Evolutionary conservation across 2,797 vertebrate species (phyloP), one percentile per base, ranked within the genome.

Genomic region (Malacoctenus gilli): DNA sequence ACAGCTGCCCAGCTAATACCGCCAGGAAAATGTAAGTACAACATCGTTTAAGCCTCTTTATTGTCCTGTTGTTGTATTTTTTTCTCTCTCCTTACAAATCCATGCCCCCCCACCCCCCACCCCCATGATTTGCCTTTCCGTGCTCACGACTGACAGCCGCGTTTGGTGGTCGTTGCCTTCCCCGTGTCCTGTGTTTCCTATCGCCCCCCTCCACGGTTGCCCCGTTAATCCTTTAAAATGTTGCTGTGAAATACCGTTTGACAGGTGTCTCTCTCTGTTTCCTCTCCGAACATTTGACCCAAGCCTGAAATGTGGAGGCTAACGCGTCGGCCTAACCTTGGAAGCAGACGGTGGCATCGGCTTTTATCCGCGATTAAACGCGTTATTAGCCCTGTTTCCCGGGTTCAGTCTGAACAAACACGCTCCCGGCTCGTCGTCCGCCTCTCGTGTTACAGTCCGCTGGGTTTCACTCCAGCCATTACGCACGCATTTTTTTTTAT

Each of bases 11-110:
- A 67, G 62, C 71, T 73, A 60, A 60, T n/a, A 70, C 65, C 13
- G 58, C 73, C 78, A 71, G 70, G 48, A 84, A 80, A 28, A 91
- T 91, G 89, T 91, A 59, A 90, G 89, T 87, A 65, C 38, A 21
- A 0, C 31, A 10, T n/a, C 8, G 1, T 69, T 67, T n/a, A n/a
- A n/a, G n/a, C n/a, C n/a, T n/a, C n/a, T n/a, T n/a, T 57, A 28
- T 28, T 28, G 9, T 46, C 8, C 2, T 21, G 35, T 48, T 36
- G 41, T 64, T 38, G 10, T 38, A n/a, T n/a, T n/a, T n/a, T n/a
- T n/a, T n/a, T n/a, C n/a, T n/a, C n/a, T n/a, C n/a, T n/a, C n/a
- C n/a, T n/a, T n/a, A n/a, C n/a, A n/a, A n/a, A n/a, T n/a, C n/a
- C n/a, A n/a, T n/a, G n/a, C n/a, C n/a, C n/a, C n/a, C n/a, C n/a